phyloP scores from a whole-genome alignment of 2,888 invertebrate species.

The Lepidonotus clava region DNA sequence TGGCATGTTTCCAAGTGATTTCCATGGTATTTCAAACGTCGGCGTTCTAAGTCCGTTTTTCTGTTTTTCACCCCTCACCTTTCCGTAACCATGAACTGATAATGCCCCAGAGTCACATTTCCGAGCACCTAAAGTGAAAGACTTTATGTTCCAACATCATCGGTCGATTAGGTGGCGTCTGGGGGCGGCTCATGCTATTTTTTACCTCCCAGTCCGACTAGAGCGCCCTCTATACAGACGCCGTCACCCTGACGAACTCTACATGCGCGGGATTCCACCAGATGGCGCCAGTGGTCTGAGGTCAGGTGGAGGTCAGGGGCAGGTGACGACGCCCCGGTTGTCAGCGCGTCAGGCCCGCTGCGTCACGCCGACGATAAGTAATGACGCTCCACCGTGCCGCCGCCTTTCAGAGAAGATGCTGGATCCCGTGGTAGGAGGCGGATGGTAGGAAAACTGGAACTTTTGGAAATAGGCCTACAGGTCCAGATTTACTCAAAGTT shows the following conservation, averaged over 20 bases:
- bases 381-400: too few species aligned
- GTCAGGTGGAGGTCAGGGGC: not conserved
- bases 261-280: constrained; percentile 1
- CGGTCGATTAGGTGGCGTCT: constrained; percentile 17
- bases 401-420: too few species aligned
- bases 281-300: constrained; percentile 47
- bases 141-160: constrained; percentile 23
- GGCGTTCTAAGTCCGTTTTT: too few species aligned
- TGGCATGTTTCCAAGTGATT: too few species aligned
- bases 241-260: not conserved
- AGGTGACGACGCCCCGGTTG: constrained; percentile 9
- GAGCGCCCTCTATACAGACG: not conserved
- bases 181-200: too few species aligned
- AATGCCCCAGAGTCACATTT: not conserved
- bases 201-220: too few species aligned
- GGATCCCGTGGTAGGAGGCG: too few species aligned
- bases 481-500: too few species aligned
- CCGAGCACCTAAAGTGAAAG: not conserved
- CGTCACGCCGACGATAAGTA: not conserved
- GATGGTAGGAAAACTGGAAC: too few species aligned
- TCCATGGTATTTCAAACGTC: too few species aligned
- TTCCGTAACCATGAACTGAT: not conserved
- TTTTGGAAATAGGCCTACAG: too few species aligned
- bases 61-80: too few species aligned
- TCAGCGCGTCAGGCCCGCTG: not conserved